Evolutionary conservation across 2,888 invertebrate genomes (phyloP).

Genomic region (Campaea margaritaria): DNA sequence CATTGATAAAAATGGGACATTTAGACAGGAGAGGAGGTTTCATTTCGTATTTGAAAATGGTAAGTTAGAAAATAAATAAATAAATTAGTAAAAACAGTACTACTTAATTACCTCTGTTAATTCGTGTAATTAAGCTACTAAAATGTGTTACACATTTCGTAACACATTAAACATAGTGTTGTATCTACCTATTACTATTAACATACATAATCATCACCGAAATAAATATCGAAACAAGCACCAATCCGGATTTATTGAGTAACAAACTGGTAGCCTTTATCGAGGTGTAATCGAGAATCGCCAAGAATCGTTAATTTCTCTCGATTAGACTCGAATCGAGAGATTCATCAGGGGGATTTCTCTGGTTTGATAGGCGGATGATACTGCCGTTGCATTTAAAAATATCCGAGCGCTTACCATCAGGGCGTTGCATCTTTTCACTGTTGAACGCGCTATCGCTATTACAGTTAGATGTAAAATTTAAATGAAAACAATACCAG

Average conservation of each 20-base stretch:
- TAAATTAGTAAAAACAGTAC: slow-evolving; percentile 23
- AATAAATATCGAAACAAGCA: slow-evolving; percentile 47
- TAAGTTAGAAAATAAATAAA: slow-evolving; percentile 53
- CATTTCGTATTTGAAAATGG: slow-evolving; percentile 71
- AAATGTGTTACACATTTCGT: slow-evolving; percentile 42
- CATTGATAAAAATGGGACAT: slow-evolving; percentile 67
- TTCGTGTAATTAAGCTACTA: too few species aligned
- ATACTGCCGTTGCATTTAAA: slow-evolving; percentile 8
- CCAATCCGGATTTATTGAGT: slow-evolving; percentile 58
- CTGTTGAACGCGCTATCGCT: too few species aligned
- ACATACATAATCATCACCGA: slow-evolving; percentile 49
- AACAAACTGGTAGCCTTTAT: slow-evolving; percentile 67
- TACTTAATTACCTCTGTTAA: neutral
- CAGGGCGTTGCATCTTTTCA: too few species aligned
- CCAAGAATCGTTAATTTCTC: slow-evolving; percentile 59
- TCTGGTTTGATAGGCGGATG: slow-evolving; percentile 50
- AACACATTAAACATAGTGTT: slow-evolving; percentile 43
- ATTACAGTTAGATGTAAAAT: too few species aligned
- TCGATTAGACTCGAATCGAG: slow-evolving; percentile 47
- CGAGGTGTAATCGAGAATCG: slow-evolving; percentile 54
- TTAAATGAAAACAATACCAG: too few species aligned
- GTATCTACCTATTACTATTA: slow-evolving; percentile 45
- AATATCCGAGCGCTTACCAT: too few species aligned
- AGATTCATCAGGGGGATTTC: slow-evolving; percentile 47
- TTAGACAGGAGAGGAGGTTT: slow-evolving; percentile 68